Evolutionary conservation across 2,113 vertebrate genomes (phyloP).

Genomic region (Dermatemys mawii): DNA sequence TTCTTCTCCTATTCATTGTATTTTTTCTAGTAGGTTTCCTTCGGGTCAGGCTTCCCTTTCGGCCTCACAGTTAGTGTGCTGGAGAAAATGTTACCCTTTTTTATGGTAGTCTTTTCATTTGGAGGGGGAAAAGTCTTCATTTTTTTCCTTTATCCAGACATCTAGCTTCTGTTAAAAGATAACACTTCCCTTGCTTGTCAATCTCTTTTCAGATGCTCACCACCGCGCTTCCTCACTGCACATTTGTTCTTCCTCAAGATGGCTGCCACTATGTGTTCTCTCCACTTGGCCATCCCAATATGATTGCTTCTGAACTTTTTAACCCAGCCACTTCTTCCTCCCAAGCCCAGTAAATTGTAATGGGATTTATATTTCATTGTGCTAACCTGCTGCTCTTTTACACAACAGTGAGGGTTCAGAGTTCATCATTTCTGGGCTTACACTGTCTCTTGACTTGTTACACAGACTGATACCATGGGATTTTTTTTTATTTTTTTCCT

Average conservation of each 20-base stretch:
- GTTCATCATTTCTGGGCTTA: background rate
- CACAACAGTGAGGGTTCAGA: background rate
- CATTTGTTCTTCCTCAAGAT: background rate
- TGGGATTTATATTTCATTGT: background rate
- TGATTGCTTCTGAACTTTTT: background rate
- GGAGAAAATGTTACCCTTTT: background rate
- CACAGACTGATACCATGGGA: background rate
- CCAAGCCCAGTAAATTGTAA: background rate
- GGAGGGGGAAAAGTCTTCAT: background rate
- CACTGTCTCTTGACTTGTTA: rapidly evolving
- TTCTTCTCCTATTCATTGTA: too few species aligned
- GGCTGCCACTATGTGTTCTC: rapidly evolving
- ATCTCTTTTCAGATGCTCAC: background rate
- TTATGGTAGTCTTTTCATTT: background rate
- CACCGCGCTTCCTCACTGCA: background rate
- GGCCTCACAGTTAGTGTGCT: background rate
- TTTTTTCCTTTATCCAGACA: background rate
- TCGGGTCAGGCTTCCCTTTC: background rate
- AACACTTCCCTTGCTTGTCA: background rate
- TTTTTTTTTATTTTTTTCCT: background rate
- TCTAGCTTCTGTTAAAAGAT: background rate
- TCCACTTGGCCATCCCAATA: background rate
- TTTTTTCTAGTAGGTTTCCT: too few species aligned
- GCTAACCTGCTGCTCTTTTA: rapidly evolving
- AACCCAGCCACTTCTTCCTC: background rate